Base-by-base conservation (phyloP, 2,888 invertebrate genomes). In the Crocallis elinguaria region DNA sequence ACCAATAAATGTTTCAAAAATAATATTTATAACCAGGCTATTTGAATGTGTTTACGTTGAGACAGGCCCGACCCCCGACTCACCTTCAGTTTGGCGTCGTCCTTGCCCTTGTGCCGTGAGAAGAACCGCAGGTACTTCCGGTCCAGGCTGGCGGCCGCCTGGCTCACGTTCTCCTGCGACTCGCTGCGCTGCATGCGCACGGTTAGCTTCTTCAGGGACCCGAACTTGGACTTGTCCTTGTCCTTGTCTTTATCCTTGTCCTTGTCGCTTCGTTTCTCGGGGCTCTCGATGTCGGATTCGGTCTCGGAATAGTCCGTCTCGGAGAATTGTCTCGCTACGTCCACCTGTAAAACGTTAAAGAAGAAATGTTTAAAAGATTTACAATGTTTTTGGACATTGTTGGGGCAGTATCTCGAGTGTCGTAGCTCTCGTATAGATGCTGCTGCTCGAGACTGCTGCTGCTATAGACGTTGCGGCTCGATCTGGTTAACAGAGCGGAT, bases 71-170 rank as follows among this genome's bases (percentile, higher is more conserved):
- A 16, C 16, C 12, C 13, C 25, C 1, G 7, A 8, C 36, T 39
- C 7, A 84, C 84, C 78, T 86, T 86, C 6, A 58, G 46, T 37
- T 92, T 92, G 13, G 69, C 13, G 21, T 92, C 91, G 64, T 94
- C 94, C 65, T 92, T 93, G 76, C 58, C 69, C 70, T 78, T 76
- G 59, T 71, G 74, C 29, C 90, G 63, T 1, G 87, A 87, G 74
- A 93, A 93, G 77, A 92, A 90, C 44, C 91, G 58, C 50, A 92
- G 84, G 67, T 94, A 95, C 85, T 95, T 96, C 68, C 95, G 79
- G 78, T 96, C 96, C 54, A 96, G 91, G 75, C 95, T 95, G 27
- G 95, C 93, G 57, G 84, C 72, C 7, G 80, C 64, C 60, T 77
- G 85, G 54, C 73, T 67, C 6, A 93, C 93, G 63, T 86, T 84